phyloP scores from a whole-genome alignment of 1,140 invertebrate species.

The Pachypeltis micranthus region DNA sequence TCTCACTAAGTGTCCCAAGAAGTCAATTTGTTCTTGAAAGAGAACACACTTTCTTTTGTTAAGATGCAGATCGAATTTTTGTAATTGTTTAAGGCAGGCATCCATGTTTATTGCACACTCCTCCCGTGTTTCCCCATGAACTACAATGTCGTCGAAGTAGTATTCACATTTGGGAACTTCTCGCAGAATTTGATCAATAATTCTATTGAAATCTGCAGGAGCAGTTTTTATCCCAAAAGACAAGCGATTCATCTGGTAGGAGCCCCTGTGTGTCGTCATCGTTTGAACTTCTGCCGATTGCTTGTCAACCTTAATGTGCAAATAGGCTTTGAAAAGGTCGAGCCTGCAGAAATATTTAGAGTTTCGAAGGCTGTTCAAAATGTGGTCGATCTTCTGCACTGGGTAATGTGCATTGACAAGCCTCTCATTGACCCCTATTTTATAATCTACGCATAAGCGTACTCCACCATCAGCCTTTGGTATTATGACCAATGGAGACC shows the following conservation, averaged over 20 bases:
- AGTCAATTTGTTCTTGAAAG: background rate
- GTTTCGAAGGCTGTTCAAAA: background rate
- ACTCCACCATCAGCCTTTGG: constrained; percentile 31
- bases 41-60: background rate
- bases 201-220: constrained; percentile 39
- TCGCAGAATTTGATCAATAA: constrained; percentile 35
- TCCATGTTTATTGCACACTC: background rate
- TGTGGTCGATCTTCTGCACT: constrained; percentile 5
- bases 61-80: background rate
- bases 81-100: background rate
- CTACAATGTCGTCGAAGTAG: constrained; percentile 20
- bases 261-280: constrained; percentile 31
- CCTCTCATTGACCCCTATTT: constrained; percentile 28
- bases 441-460: constrained; percentile 38
- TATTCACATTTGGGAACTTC: constrained; percentile 26
- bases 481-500: constrained; percentile 33
- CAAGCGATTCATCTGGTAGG: constrained; percentile 34
- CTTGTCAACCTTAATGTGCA: constrained; percentile 28
- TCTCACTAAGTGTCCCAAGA: background rate
- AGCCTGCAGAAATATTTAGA: constrained; percentile 3
- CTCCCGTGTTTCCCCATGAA: background rate
- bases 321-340: constrained; percentile 20
- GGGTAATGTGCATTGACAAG: constrained; percentile 29
- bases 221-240: constrained; percentile 39
- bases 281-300: constrained; percentile 30